Evolutionary conservation across 2,888 invertebrate genomes (phyloP).

Genomic region (Heliconius sara): DNA sequence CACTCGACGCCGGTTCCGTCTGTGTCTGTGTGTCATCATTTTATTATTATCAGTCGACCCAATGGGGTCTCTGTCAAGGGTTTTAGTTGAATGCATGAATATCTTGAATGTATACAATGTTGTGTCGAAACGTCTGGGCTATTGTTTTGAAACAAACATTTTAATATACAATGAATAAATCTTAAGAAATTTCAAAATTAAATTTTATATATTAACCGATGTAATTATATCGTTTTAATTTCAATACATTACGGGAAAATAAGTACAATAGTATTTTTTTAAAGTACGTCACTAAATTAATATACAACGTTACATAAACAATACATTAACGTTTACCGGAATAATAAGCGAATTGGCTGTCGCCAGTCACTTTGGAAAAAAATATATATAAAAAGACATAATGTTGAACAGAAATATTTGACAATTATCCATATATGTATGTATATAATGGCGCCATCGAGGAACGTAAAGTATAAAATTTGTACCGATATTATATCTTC

Average conservation of each 20-base stretch:
- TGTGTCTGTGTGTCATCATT: constrained; percentile 23
- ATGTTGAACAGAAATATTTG: not conserved
- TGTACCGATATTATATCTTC: too few relatives aligned
- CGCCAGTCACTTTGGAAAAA: not conserved
- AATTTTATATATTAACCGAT: not conserved
- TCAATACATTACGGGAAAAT: not conserved
- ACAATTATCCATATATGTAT: not conserved
- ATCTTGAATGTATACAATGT: not conserved
- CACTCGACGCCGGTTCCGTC: constrained; percentile 11
- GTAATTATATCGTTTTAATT: not conserved
- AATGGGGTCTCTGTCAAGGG: constrained; percentile 29
- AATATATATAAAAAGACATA: not conserved
- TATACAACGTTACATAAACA: not conserved
- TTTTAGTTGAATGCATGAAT: constrained; percentile 13
- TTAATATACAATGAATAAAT: constrained; percentile 12
- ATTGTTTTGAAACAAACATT: constrained; percentile 23
- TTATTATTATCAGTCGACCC: constrained; percentile 21
- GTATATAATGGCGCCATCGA: not conserved
- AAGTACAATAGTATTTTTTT: not conserved
- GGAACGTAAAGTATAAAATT: too few relatives aligned
- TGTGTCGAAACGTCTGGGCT: constrained; percentile 8
- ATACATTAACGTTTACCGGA: not conserved
- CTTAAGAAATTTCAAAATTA: constrained; percentile 9
- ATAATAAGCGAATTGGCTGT: not conserved
- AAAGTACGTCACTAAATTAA: not conserved